Conservation (phyloP, 2,888 invertebrate species). For the Plebejus argus region DNA sequence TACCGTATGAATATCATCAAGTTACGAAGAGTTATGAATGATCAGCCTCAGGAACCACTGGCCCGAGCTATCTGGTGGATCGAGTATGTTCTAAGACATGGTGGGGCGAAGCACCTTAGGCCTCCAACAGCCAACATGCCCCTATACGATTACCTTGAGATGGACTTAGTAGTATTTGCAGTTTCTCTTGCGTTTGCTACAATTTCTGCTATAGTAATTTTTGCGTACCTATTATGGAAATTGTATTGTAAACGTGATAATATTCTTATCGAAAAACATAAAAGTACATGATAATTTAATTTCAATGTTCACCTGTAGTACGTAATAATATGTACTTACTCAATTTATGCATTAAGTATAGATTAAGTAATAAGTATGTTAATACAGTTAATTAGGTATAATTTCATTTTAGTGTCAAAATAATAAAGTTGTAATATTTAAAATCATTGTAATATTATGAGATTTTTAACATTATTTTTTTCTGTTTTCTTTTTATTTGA, state of each 20-base stretch:
- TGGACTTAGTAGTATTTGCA: conserved; percentile 44
- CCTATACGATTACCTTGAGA: conserved; percentile 48
- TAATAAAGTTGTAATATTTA: no score
- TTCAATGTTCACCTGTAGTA: no score
- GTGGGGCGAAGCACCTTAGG: conserved; percentile 62
- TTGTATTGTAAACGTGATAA: background rate
- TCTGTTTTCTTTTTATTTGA: no score
- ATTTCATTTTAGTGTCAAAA: no score
- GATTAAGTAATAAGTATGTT: no score
- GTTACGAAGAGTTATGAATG: conserved; percentile 51
- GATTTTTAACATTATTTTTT: no score
- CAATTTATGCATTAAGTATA: no score
- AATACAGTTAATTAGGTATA: no score
- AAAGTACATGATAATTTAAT: no score
- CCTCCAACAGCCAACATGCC: conserved; percentile 54
- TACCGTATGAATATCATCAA: conserved; percentile 44
- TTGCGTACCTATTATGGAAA: background rate
- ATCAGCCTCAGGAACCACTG: conserved; percentile 57
- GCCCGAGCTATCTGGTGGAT: conserved; percentile 70
- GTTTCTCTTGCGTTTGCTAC: background rate
- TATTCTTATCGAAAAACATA: background rate
- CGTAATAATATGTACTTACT: no score
- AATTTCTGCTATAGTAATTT: background rate
- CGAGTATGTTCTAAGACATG: conserved; percentile 61
- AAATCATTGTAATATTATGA: no score